Base-by-base conservation (phyloP, 2,797 vertebrate species). In the Hypotaenidia okinawae region DNA sequence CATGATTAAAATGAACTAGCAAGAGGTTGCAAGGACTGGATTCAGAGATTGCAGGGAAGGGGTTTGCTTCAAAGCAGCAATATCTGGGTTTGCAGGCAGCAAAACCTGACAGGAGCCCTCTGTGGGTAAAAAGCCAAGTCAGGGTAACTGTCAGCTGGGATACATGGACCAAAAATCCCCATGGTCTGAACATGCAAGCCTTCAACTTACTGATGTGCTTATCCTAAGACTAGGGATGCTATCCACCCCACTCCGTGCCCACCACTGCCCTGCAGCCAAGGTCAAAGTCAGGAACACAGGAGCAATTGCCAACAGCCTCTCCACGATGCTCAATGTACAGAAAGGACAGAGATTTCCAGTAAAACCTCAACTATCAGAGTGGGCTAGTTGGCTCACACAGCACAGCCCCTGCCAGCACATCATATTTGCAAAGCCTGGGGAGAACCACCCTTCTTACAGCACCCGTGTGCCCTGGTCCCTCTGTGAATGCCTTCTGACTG, bases 311-410 rank as follows among this genome's bases (percentile, higher is more conserved):
- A 27, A 4, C 3, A 2, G 21, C 72, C n/a, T 76, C 55, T 13
- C 57, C 25, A 3, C 0, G 0, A 54, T 6, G 68, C 52, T 45
- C 15, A 0, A 25, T 0, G 6, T 10, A 37, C 75, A 58, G 19
- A 45, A 64, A 61, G 13, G 45, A 58, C 41, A n/a, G 47, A 70
- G 39, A 82, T 79, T 78, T 75, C 67, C 75, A 76, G 52, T 3
- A 39, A 49, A 69, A 69, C 10, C 59, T 27, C 91, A 77, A 3
- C 25, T 10, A 0, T 0, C 1, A 32, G 77, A 28, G 58, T 61
- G 54, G 58, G 59, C 22, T 2, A 45, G 1, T n/a, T 66, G 0
- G 10, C 32, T 75, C 83, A 3, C 58, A 23, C 0, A 0, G 5
- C 74, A 35, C 39, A 61, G 15, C 74, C 89, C 64, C 69, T 54